These are phyloP conservation scores for Dunckerocampus dactyliophorus DNA, from an alignment of 2,113 vertebrate species.

Conservation along the genomic window DNA sequence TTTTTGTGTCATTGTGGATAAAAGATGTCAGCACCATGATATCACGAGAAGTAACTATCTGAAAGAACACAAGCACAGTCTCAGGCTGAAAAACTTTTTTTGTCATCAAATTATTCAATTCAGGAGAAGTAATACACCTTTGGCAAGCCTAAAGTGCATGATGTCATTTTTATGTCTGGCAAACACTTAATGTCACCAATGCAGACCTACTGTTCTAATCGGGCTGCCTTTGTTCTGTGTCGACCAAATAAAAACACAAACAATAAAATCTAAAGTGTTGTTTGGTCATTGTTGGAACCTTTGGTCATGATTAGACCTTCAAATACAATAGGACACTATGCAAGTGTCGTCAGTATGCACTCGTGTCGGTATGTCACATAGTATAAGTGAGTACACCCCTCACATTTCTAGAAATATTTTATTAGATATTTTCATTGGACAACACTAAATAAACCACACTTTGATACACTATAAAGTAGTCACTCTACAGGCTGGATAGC, in stretches of 20 bases:
- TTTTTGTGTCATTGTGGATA: constrained; percentile 11
- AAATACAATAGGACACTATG: too few species aligned
- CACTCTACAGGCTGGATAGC: too few species aligned
- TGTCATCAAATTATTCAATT: constrained; percentile 5
- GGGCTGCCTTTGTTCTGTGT: constrained; percentile 31
- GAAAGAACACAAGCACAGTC: background rate
- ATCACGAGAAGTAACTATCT: background rate
- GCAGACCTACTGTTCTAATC: constrained; percentile 12
- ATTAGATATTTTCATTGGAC: too few species aligned
- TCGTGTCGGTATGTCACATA: too few species aligned
- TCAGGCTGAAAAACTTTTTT: background rate
- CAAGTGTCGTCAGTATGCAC: too few species aligned
- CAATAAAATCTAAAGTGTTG: constrained; percentile 13
- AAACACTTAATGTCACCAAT: constrained; percentile 11
- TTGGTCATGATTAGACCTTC: background rate
- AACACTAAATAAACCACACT: too few species aligned
- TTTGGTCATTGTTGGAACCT: constrained; percentile 11
- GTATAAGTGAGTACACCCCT: too few species aligned
- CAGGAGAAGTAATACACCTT: background rate
- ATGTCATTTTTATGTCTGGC: constrained; percentile 13
- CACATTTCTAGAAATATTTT: too few species aligned
- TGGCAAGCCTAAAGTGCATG: background rate
- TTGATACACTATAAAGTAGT: too few species aligned
- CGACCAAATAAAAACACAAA: constrained; percentile 46
- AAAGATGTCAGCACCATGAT: background rate